A percentile compares a stretch with the other conserved stretches of the same genome.
Conservation (phyloP, 2,113 vertebrate species). For the Plectropomus leopardus region DNA sequence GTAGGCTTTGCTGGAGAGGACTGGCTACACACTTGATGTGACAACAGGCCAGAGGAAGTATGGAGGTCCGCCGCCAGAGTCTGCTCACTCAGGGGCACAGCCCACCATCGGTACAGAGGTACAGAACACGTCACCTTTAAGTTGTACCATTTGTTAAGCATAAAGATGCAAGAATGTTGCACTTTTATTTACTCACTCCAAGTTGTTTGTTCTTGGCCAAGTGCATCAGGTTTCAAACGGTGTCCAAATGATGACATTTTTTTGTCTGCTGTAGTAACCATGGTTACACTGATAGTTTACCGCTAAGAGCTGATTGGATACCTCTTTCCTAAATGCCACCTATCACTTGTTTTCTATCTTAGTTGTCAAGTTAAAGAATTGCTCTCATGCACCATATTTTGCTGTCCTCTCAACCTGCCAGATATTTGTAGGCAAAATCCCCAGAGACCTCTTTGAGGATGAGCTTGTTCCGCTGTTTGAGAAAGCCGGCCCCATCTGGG, state of each 20-base stretch:
- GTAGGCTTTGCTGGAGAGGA: conserved; percentile 97
- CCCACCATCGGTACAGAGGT: conserved; percentile 99
- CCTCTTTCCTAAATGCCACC: not conserved
- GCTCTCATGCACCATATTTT: conserved; percentile 14
- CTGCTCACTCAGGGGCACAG: conserved; percentile 93
- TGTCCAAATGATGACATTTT: conserved; percentile 69
- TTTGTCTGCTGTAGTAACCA: conserved; percentile 64
- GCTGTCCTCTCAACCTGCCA: conserved; percentile 74
- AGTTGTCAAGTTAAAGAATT: not conserved
- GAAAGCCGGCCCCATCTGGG: conserved; percentile 99
- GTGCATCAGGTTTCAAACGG: not conserved
- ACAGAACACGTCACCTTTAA: conserved; percentile 38
- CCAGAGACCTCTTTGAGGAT: conserved; percentile 98
- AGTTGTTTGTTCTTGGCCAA: not conserved
- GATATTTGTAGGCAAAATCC: conserved; percentile 99
- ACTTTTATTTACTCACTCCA: not conserved
- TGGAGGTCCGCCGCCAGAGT: conserved; percentile 97
- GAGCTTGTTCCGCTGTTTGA: conserved; percentile 99
- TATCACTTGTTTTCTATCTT: not conserved
- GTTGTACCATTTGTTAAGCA: not conserved
- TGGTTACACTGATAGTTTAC: conserved; percentile 72
- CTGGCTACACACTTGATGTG: conserved; percentile 98
- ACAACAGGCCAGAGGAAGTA: conserved; percentile 99
- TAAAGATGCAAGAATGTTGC: not conserved
- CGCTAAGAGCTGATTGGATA: conserved; percentile 76